Evolutionary conservation across 2,797 vertebrate genomes (phyloP), one percentile per base, ranked within the genome.

Genomic region (Gymnothorax javanicus): DNA sequence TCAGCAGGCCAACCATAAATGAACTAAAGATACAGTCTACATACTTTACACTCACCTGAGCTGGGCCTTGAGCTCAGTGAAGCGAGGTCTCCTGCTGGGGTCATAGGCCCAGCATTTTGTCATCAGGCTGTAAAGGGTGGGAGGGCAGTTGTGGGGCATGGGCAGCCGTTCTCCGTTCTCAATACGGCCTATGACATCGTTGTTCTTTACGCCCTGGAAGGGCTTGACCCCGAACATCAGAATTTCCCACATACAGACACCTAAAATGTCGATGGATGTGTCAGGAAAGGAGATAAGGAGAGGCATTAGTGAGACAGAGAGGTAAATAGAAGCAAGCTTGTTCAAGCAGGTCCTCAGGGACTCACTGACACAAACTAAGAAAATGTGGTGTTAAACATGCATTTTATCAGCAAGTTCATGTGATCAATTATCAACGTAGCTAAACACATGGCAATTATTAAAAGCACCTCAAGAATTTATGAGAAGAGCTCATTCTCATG

Each of bases 161-260:
- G 97, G 97, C 88, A 99, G 96, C 83, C 99, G 96, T 84, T 97
- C 93, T 0, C 98, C 99, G 0, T 96, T 95, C 93, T 99, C 99
- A 83, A 99, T 97, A 84, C 98, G 96, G 89, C 96, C 96, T 86
- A 99, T 99, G 93, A 99, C 98, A 86, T 99, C 97, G 1, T 98
- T 97, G 91, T 99, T 99, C 93, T 99, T 98, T 94, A 99, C 95
- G 89, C 99, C 99, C 94, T 97, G 98, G 93, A 99, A 99, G 0
- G 99, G 99, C 95, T 99, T 99, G 92, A 99, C 96, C 57, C 96
- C 97, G 27, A 95, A 91, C 88, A 98, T 99, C 92, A 99, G 97
- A 89, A 99, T 97, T 95, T 99, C 98, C 99, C 99, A 99, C 96
- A 98, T 97, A 88, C 98, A 99, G 82, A 99, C 99, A 89, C 97